Evolutionary conservation across 2,888 invertebrate genomes (phyloP).

Genomic region (Phorcus lineatus): DNA sequence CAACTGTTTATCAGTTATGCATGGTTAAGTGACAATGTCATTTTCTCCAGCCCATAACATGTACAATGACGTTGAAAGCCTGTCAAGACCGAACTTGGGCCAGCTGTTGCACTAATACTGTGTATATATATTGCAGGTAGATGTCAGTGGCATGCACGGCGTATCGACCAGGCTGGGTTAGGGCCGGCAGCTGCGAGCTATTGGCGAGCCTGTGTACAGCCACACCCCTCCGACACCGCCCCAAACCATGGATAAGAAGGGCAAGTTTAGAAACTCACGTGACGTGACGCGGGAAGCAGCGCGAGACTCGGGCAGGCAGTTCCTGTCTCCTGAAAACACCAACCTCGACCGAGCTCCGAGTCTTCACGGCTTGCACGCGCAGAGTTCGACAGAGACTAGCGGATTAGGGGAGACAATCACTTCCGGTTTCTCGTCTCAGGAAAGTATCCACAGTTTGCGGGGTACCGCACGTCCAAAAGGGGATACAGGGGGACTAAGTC

Average conservation of each 20-base stretch:
- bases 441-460: constrained; percentile 60
- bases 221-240: background rate
- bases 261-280: constrained; percentile 29
- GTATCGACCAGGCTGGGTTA: background rate
- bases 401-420: constrained; percentile 66
- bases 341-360: constrained; percentile 48
- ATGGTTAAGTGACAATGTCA: too few relatives aligned
- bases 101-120: constrained; percentile 11
- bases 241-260: constrained; percentile 19
- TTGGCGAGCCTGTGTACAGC: constrained; percentile 14
- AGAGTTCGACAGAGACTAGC: constrained; percentile 70
- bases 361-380: constrained; percentile 60
- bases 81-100: background rate
- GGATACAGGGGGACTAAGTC: constrained; percentile 1
- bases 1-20: too few relatives aligned
- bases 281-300: constrained; percentile 21
- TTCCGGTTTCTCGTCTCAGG: constrained; percentile 66
- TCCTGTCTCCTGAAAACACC: constrained; percentile 45
- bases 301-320: constrained; percentile 33
- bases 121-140: constrained; percentile 8
- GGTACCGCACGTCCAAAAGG: background rate
- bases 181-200: constrained; percentile 5
- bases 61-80: too few relatives aligned
- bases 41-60: too few relatives aligned
- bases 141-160: background rate